These are phyloP conservation scores for Colletes latitarsis DNA, from an alignment of 1,140 invertebrate species.

Conservation along the genomic window DNA sequence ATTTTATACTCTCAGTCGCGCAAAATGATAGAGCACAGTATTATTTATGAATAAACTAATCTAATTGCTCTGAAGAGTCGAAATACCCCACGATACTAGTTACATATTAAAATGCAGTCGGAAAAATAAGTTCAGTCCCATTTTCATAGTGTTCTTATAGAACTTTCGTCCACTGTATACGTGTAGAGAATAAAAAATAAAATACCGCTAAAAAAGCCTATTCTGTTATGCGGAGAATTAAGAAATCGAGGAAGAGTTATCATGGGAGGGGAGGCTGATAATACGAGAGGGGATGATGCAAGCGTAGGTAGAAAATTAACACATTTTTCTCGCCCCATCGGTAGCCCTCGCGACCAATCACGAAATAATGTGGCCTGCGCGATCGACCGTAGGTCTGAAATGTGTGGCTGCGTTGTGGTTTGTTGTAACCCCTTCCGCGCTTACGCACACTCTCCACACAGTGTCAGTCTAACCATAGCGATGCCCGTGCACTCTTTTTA, in stretches of 20 bases:
- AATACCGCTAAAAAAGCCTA: too few species aligned
- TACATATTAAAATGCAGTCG: too few species aligned
- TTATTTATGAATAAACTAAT: too few species aligned
- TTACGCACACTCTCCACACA: conserved; percentile 34
- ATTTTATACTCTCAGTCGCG: too few species aligned
- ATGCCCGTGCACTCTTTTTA: background rate
- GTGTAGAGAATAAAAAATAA: background rate
- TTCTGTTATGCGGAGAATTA: background rate
- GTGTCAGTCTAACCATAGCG: conserved; percentile 49
- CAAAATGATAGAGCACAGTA: too few species aligned
- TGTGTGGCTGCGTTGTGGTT: conserved; percentile 77
- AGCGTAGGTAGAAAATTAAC: conserved; percentile 76
- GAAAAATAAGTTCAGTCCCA: too few species aligned
- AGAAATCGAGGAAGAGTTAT: background rate
- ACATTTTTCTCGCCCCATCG: conserved; percentile 77
- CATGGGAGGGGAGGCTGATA: background rate
- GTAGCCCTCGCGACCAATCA: conserved; percentile 73
- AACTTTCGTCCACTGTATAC: background rate
- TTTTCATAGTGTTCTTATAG: too few species aligned
- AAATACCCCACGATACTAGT: too few species aligned
- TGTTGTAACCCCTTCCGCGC: conserved; percentile 61
- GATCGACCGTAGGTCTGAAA: conserved; percentile 74
- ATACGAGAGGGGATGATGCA: conserved; percentile 3
- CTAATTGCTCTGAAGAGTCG: too few species aligned
- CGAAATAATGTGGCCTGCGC: conserved; percentile 77